Base-by-base conservation (phyloP, 2,888 invertebrate species). In the Dryobota labecula region DNA sequence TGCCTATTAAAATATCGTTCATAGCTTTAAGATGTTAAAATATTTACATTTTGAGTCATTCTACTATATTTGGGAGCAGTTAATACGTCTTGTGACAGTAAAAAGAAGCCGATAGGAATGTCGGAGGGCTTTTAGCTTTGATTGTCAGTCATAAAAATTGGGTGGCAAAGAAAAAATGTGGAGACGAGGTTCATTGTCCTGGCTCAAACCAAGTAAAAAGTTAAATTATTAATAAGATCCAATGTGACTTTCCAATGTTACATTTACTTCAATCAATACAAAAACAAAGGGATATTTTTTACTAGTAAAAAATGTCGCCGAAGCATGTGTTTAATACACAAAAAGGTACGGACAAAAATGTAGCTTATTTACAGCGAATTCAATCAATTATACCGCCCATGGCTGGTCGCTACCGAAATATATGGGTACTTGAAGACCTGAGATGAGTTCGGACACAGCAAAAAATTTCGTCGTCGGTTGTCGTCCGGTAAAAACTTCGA, bases 301-400 rank as follows among this genome's bases (percentile, higher is more conserved):
- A 76, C 72, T 73, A 71, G 76, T 80, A 88, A 89, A 90, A 88
- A 87, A 78, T 65, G 58, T 76, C 75, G 9, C 70, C 57, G 73
- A 70, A 84, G 82, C 80, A 80, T 85, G 85, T 85, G 85, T 88
- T 82, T 80, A 76, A 78, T 81, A 81, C 80, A 83, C 70, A 78
- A 81, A 80, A 78, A 80, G 72, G 49, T 78, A 70, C 67, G 67
- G 73, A 87, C 87, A 91, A 90, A 93, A 90, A 91, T 90, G 87
- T 90, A 87, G 89, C 88, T 91, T 92, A 91, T 91, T 92, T 92
- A 92, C 91, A 92, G 89, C 84, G 91, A 90, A 93, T 93, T 92
- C 92, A 91, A 94, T 95, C 95, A 95, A 95, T 95, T 95, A 94
- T 92, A 86, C 84, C 86, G 90, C 85, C 85, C 88, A 91, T 91